Conservation (phyloP, 2,888 invertebrate genomes). For the Ophion ventricosus region DNA sequence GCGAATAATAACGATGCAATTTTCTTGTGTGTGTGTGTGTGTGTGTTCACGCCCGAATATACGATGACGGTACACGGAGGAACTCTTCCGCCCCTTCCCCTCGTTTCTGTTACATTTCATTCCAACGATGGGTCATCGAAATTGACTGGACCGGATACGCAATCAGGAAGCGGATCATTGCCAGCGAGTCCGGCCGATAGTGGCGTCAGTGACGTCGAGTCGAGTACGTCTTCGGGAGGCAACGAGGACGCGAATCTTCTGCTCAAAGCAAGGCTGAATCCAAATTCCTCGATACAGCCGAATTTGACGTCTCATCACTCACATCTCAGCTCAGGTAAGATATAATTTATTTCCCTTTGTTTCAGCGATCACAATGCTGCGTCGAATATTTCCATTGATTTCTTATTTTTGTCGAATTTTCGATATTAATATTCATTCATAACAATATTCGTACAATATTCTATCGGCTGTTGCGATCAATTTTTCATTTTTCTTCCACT, state of each 20-base stretch:
- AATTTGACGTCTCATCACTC: constrained; percentile 81
- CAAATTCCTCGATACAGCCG: constrained; percentile 84
- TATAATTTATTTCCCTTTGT: neutral
- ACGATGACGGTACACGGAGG: constrained; percentile 64
- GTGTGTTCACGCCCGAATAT: constrained; percentile 35
- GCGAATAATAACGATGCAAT: constrained; percentile 48
- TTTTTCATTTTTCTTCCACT: neutral
- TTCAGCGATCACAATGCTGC: neutral
- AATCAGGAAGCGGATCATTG: constrained; percentile 89
- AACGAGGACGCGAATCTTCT: constrained; percentile 83
- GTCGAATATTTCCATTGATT: neutral
- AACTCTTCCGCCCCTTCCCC: constrained; percentile 47
- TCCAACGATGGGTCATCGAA: neutral
- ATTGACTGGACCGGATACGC: constrained; percentile 1
- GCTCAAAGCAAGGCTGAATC: constrained; percentile 94
- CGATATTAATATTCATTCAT: neutral
- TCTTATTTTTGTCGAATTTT: neutral
- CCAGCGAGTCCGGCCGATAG: constrained; percentile 99
- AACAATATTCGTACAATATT: neutral
- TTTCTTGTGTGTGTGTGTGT: constrained; percentile 49
- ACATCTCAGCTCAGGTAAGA: constrained; percentile 81
- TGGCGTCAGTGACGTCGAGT: constrained; percentile 98
- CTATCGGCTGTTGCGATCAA: neutral
- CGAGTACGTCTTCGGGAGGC: constrained; percentile 91
- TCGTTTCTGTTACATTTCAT: constrained; percentile 60